A percentile compares a stretch with the other conserved stretches of the same genome.
These are phyloP conservation scores for Echinops telfairi DNA, from an alignment of 2,113 vertebrate species.

Conservation along the genomic window DNA sequence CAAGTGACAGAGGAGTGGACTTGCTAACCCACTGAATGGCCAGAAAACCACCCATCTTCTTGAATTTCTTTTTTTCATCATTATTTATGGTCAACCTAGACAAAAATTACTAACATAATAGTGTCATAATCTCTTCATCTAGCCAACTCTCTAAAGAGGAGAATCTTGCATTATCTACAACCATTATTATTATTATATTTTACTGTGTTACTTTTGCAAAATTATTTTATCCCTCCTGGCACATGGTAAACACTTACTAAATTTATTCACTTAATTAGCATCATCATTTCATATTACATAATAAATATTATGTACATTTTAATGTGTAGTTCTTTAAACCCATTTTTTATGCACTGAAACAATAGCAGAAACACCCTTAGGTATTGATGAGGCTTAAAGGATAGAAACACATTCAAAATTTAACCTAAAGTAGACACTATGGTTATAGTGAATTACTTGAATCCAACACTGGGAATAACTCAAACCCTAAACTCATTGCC, in stretches of 20 bases:
- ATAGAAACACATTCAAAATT: background rate
- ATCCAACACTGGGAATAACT: background rate
- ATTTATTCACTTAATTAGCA: background rate
- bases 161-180: too few relatives aligned
- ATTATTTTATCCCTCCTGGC: background rate
- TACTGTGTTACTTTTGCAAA: background rate
- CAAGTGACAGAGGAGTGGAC: too few relatives aligned
- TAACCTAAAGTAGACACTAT: background rate
- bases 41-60: background rate
- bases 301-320: constrained; percentile 1
- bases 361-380: background rate
- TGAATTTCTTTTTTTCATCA: constrained; percentile 7
- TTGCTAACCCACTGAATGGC: too few relatives aligned
- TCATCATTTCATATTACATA: background rate
- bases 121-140: too few relatives aligned
- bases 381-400: background rate
- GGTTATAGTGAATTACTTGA: background rate
- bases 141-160: too few relatives aligned
- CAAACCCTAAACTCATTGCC: too few relatives aligned
- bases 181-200: background rate
- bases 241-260: background rate
- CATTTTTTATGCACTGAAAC: constrained; percentile 1
- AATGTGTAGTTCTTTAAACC: background rate
- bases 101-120: too few relatives aligned
- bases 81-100: background rate